Evolutionary conservation across 2,797 vertebrate species (phyloP).

Genomic region (Hylomyscus alleni): DNA sequence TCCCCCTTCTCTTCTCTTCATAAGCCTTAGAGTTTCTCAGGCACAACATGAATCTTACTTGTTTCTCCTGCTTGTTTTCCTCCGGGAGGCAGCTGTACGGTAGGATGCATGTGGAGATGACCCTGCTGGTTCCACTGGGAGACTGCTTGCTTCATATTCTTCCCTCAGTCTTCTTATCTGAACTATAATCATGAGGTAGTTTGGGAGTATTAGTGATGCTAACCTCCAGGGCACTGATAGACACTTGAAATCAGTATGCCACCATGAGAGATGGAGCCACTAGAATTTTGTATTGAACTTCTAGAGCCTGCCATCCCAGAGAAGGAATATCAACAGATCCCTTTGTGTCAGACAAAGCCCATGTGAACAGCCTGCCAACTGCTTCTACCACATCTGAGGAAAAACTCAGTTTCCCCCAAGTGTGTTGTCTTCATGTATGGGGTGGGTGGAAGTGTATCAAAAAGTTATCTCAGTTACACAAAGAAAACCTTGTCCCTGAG

Average conservation of each 20-base stretch:
- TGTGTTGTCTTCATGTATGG: neutral
- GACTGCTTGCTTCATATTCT: neutral
- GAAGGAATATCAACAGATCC: neutral
- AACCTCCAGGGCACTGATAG: neutral
- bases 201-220: neutral
- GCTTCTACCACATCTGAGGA: neutral
- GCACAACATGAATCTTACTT: neutral
- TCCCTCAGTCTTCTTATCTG: neutral
- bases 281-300: neutral
- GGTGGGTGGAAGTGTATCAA: neutral
- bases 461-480: neutral
- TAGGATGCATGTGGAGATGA: neutral
- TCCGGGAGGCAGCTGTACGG: neutral
- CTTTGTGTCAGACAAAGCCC: neutral
- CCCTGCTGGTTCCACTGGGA: neutral
- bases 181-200: neutral
- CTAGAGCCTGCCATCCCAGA: neutral
- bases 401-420: conserved; percentile 1
- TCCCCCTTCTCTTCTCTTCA: neutral
- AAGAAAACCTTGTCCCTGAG: conserved; percentile 13
- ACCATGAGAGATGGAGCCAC: neutral
- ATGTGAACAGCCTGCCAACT: neutral
- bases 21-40: neutral
- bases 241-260: neutral
- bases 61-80: neutral